These are phyloP conservation scores for Heterohyrax brucei DNA, from an alignment of 2,797 vertebrate genomes.

Conservation along the genomic window DNA sequence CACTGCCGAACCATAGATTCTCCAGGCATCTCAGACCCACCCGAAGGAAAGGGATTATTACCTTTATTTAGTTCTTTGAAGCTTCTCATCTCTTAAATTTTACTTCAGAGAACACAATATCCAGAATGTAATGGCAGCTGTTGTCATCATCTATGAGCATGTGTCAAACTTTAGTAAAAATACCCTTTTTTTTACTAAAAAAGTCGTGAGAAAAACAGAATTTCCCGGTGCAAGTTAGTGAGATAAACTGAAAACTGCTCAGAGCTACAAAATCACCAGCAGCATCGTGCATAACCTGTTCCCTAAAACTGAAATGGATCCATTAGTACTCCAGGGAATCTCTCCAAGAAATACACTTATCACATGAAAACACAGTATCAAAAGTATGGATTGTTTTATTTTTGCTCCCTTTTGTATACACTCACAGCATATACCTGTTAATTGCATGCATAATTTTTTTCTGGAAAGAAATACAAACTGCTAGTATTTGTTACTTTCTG, in stretches of 20 bases:
- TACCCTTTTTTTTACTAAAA: neutral
- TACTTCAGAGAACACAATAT: neutral
- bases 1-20: neutral
- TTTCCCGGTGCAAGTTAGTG: neutral
- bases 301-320: neutral
- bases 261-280: constrained; percentile 1
- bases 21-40: neutral
- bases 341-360: neutral
- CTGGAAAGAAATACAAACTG: constrained; percentile 7
- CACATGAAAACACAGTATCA: neutral
- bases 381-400: neutral
- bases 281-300: constrained; percentile 28
- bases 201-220: constrained; percentile 17
- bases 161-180: constrained; percentile 47
- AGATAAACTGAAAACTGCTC: constrained; percentile 15
- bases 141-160: neutral
- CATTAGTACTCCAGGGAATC: neutral
- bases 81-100: constrained; percentile 40
- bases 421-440: constrained; percentile 3
- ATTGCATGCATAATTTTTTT: neutral
- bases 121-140: constrained; percentile 18
- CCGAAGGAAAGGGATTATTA: neutral
- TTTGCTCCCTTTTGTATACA: neutral
- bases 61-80: neutral
- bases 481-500: neutral